Evolutionary conservation across 2,113 vertebrate species (phyloP).

Genomic region (Turdus rufiventris): DNA sequence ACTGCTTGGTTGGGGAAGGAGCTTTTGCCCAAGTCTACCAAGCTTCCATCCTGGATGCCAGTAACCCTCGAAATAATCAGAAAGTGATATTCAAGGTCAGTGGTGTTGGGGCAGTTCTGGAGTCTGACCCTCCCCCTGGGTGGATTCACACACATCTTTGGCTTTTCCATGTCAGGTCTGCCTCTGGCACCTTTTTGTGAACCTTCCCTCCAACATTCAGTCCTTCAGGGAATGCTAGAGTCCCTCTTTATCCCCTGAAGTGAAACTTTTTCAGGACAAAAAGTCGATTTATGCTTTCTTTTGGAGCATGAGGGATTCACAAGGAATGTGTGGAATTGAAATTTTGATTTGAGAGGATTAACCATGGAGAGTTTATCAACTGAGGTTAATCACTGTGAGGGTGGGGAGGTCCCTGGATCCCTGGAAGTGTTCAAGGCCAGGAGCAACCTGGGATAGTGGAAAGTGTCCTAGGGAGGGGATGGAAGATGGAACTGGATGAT

Average conservation of each 20-base stretch:
- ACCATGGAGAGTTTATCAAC: background rate
- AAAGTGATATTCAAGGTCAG: conserved; percentile 87
- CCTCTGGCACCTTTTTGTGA: background rate
- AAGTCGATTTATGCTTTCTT: background rate
- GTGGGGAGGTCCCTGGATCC: background rate
- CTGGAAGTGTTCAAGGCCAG: background rate
- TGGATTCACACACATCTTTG: background rate
- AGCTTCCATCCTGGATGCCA: conserved; percentile 72
- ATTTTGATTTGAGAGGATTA: background rate
- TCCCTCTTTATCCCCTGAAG: background rate
- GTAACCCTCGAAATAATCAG: conserved; percentile 65
- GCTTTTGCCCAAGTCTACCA: conserved; percentile 92
- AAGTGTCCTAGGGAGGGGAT: background rate
- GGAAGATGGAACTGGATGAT: background rate
- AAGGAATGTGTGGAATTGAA: background rate
- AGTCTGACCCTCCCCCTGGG: background rate
- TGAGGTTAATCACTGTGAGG: background rate
- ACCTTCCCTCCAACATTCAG: background rate
- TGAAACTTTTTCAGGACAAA: background rate
- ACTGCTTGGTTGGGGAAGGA: conserved; percentile 85
- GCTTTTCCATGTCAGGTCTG: background rate
- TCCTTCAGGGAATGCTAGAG: background rate
- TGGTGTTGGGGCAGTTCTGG: background rate
- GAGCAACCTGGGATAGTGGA: background rate
- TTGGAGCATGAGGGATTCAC: background rate